Evolutionary conservation across 64 coral and sea anemone genomes (phyloP).

Genomic region (Actinia equina): DNA sequence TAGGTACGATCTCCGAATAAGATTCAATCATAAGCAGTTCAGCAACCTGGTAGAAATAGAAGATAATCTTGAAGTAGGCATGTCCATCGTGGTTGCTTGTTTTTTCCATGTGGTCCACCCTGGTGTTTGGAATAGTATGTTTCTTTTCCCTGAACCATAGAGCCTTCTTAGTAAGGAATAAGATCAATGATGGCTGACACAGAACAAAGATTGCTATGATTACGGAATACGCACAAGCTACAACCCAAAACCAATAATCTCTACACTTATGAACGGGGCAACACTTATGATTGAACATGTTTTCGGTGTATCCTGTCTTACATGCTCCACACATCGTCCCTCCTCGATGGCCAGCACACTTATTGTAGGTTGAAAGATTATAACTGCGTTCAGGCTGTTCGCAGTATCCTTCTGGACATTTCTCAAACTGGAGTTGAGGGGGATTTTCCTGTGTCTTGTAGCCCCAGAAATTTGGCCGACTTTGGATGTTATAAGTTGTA

Average conservation of each 20-base stretch:
- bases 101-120: not conserved
- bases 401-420: conserved; percentile 67
- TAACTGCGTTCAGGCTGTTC: not conserved
- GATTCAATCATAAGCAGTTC: conserved; percentile 34
- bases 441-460: conserved; percentile 1
- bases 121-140: not conserved
- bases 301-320: conserved; percentile 11
- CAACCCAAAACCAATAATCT: conserved; percentile 28
- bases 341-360: conserved; percentile 36
- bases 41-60: conserved; percentile 60
- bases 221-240: conserved; percentile 7
- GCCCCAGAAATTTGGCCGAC: conserved; percentile 59
- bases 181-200: not conserved
- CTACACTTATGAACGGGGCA: conserved; percentile 14
- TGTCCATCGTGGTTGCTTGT: not conserved
- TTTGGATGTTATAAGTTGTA: conserved; percentile 10
- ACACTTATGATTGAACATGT: conserved; percentile 25
- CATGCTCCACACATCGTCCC: conserved; percentile 48
- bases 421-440: conserved; percentile 27
- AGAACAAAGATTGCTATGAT: conserved; percentile 17
- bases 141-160: conserved; percentile 31
- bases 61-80: conserved; percentile 38
- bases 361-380: conserved; percentile 32
- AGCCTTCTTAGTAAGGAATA: not conserved
- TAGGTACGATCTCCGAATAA: not conserved